These are phyloP conservation scores for Mastigias papua DNA, from an alignment of 30 jellyfish, hydroid and myxozoan genomes.

Conservation along the genomic window DNA sequence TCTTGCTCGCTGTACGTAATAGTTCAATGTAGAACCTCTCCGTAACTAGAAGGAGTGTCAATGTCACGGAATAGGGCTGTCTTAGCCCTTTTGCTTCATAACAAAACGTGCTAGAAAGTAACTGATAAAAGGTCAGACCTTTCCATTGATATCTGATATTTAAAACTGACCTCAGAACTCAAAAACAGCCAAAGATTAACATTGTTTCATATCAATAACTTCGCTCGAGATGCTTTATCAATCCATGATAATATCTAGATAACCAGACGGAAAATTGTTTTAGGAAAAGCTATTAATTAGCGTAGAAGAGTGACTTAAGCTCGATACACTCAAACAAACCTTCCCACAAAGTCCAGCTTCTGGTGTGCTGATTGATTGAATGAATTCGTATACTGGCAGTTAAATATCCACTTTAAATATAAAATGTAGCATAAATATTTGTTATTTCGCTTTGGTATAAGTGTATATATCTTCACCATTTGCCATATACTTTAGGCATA, in stretches of 20 bases:
- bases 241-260: neutral
- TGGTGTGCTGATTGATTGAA: too few relatives aligned
- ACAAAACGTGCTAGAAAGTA: neutral
- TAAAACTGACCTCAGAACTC: constrained; percentile 15
- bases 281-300: neutral
- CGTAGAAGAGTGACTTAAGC: neutral
- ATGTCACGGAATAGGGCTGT: neutral
- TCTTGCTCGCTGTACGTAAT: neutral
- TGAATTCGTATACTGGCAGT: too few relatives aligned
- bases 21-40: neutral
- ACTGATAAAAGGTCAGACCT: constrained; percentile 34
- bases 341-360: too few relatives aligned
- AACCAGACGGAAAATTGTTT: neutral
- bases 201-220: neutral
- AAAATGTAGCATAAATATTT: too few relatives aligned
- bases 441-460: too few relatives aligned
- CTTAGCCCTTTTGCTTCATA: neutral
- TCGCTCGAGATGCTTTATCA: neutral
- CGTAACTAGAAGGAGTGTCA: neutral
- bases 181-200: constrained; percentile 39
- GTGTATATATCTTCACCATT: too few relatives aligned
- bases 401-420: too few relatives aligned
- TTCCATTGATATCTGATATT: constrained; percentile 47
- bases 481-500: too few relatives aligned
- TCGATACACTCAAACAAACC: too few relatives aligned